Evolutionary conservation across 2,888 invertebrate genomes (phyloP).

Genomic region (Antheraea assamensis): DNA sequence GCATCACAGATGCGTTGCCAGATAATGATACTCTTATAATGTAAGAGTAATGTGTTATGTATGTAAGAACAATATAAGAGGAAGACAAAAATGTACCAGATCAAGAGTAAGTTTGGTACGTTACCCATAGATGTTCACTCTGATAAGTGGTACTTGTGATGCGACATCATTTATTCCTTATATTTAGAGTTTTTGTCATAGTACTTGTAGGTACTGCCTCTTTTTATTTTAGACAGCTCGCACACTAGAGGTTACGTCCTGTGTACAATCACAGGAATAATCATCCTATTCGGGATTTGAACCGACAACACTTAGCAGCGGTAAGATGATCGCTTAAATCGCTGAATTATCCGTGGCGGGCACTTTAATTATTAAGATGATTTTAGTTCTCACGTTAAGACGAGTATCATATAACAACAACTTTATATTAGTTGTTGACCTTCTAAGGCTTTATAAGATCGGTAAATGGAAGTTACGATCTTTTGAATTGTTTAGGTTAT

Average conservation of each 20-base stretch:
- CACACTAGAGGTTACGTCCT: no score
- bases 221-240: no score
- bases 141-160: not conserved
- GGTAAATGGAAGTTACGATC: not conserved
- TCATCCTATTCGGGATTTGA: no score
- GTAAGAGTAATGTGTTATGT: no score
- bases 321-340: no score
- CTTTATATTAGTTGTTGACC: conserved; percentile 1
- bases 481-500: not conserved
- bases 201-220: not conserved
- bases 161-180: not conserved
- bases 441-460: not conserved
- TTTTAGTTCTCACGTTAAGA: not conserved
- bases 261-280: no score
- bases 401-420: not conserved
- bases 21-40: no score
- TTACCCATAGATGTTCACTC: no score
- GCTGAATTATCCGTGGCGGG: not conserved
- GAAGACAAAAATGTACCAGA: no score
- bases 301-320: not conserved
- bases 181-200: not conserved
- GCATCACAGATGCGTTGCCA: no score
- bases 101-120: no score
- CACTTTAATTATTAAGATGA: not conserved
- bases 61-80: no score